Evolutionary conservation across 1,140 invertebrate species (phyloP), one percentile per base, ranked within the genome.

Genomic region (Bombus soroeensis): DNA sequence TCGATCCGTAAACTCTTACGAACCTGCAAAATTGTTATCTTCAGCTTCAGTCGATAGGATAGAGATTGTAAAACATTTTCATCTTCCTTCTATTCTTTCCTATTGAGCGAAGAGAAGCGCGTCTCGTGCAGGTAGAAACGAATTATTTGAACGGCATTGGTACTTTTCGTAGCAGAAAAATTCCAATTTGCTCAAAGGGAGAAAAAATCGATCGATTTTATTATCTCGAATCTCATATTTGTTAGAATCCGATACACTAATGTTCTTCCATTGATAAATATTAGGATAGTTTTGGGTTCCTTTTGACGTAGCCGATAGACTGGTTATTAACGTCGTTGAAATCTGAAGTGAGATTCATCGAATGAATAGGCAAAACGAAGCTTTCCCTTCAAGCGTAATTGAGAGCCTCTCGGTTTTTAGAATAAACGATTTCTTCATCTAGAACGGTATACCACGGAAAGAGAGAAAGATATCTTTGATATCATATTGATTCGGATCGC

Each of bases 251-350:
- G 47, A 53, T 53, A 53, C 47, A 53, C 5, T 53, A 53, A 53
- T 53, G 47, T 53, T 53, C 18, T 53, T 53, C 6, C 18, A 53
- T 53, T 53, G 5, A 22, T 53, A 53, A 53, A 22, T 53, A 53
- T 53, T 53, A 22, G 18, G 47, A 53, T 53, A 53, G 47, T 53
- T 53, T 53, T 22, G 47, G 47, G 47, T 53, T 53, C 18, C 47
- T 53, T 53, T 53, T 22, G 47, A 53, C 47, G 47, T 53, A 53
- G 5, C 18, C 47, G 28, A n/a, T 62, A n/a, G 59, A n/a, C 18
- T 22, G 3, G 62, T 74, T 66, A 77, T 83, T 77, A 76, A 57
- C 41, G 41, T 57, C 64, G 62, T 25, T 28, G 43, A n/a, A 77
- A 57, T 57, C 43, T n/a, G 68, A n/a, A 66, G 37, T 32, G 25